A percentile compares a stretch with the other conserved stretches of the same genome.
These are phyloP conservation scores for Odontesthes bonariensis DNA, from an alignment of 2,113 vertebrate genomes.

Conservation along the genomic window DNA sequence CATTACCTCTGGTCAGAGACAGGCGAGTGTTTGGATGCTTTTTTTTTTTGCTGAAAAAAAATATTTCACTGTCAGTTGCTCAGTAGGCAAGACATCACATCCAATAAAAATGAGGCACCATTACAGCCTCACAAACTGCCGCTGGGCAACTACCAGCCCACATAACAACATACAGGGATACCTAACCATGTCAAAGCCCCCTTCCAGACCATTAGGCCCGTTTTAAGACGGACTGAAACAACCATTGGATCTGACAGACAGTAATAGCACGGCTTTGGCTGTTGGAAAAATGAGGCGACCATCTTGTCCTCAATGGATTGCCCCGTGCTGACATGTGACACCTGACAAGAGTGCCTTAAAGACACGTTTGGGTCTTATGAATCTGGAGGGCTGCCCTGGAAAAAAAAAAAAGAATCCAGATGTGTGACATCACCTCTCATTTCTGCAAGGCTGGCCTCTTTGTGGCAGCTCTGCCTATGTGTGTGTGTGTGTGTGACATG, in stretches of 20 bases:
- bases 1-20: no score
- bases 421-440: constrained; percentile 65
- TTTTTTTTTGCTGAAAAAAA: no score
- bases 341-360: constrained; percentile 47
- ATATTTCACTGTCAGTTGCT: not conserved
- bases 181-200: constrained; percentile 60
- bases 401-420: constrained; percentile 33
- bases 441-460: constrained; percentile 57
- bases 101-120: constrained; percentile 36
- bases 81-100: constrained; percentile 29
- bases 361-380: constrained; percentile 18
- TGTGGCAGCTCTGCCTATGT: constrained; percentile 38
- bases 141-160: constrained; percentile 38
- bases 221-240: constrained; percentile 44
- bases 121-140: constrained; percentile 40
- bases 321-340: constrained; percentile 39
- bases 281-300: constrained; percentile 43
- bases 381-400: constrained; percentile 19
- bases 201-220: constrained; percentile 53
- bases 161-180: constrained; percentile 37
- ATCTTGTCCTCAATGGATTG: constrained; percentile 30
- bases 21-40: not conserved
- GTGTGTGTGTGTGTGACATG: constrained; percentile 36
- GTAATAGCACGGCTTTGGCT: constrained; percentile 43
- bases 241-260: constrained; percentile 57